These are phyloP conservation scores for Andrena dorsata DNA, from an alignment of 2,888 invertebrate species.

Conservation along the genomic window DNA sequence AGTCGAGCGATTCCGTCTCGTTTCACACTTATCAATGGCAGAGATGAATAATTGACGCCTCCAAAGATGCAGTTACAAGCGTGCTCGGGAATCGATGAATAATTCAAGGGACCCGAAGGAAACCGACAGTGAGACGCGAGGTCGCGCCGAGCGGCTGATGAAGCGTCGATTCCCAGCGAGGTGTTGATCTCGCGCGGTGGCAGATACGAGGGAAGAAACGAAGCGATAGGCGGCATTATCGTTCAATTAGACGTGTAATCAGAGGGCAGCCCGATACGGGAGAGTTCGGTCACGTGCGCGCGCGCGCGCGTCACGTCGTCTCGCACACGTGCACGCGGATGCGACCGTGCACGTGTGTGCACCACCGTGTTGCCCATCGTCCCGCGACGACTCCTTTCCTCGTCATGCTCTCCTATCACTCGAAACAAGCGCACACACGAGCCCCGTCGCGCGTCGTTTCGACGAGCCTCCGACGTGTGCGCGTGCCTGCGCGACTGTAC, in stretches of 20 bases:
- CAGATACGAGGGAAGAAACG: slow-evolving; percentile 3
- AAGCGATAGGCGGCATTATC: background rate
- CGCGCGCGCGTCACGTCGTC: slow-evolving; percentile 41
- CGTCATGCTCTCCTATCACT: slow-evolving; percentile 37
- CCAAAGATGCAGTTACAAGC: no score
- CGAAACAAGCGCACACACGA: background rate
- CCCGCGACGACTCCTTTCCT: slow-evolving; percentile 30
- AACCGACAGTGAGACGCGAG: no score
- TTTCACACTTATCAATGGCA: no score
- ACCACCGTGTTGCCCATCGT: background rate
- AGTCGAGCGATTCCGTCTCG: no score
- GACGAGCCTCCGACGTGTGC: background rate
- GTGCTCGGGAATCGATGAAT: no score
- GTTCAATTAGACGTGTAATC: slow-evolving; percentile 33
- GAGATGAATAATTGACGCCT: no score
- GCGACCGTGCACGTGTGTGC: slow-evolving; percentile 16
- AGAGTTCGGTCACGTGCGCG: slow-evolving; percentile 65
- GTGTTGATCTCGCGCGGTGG: background rate
- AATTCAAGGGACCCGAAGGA: no score
- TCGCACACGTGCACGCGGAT: slow-evolving; percentile 42
- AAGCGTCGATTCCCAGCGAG: no score
- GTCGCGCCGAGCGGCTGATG: no score
- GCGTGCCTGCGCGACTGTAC: background rate
- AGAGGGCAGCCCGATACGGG: slow-evolving; percentile 10
- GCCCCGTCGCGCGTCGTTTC: background rate